Evolutionary conservation across 2,113 vertebrate genomes (phyloP), one percentile per base, ranked within the genome.

Genomic region (Talpa occidentalis): DNA sequence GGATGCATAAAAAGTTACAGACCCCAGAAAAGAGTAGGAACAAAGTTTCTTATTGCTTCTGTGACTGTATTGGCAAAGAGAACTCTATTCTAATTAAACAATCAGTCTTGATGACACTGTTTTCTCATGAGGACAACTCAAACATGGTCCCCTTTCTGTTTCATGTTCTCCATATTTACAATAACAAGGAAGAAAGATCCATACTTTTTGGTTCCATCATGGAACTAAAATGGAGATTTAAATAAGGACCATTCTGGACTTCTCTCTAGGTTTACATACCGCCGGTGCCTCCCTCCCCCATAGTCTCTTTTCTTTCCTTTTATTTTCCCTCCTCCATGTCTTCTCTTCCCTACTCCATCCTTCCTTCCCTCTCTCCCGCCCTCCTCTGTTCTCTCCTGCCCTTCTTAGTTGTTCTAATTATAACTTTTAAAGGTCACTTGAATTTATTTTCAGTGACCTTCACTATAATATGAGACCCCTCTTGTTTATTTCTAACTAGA

Each of bases 131-230:
- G 47, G 44, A 49, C 11, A n/a, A 69, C 37, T 81, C 62, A 90
- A 94, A 74, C 37, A 32, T 6, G 40, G 3, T n/a, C 3, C 35
- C 11, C 24, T 89, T 40, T 64, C 70, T 87, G 64, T 32, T 74
- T n/a, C 76, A 88, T 15, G 26, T 86, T 96, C 73, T 70, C 42
- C 94, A 42, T 19, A 59, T 67, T 80, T 76, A 49, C 60, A 82
- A 73, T 70, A 67, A 49, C 0, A 14, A 88, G 28, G 44, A 26
- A 66, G 78, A 91, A 70, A 72, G 30, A 67, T 44, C 15, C 19
- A 28, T 6, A n/a, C n/a, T n/a, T n/a, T 47, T 28, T 5, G 52
- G 15, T 66, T 77, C 30, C 35, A 70, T 74, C 56, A 54, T 8
- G 56, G 69, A 64, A 24, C n/a, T 74, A 35, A 47, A 69, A 6